These are phyloP conservation scores for Caerostris darwini DNA, from an alignment of 1,140 invertebrate species.

Conservation along the genomic window DNA sequence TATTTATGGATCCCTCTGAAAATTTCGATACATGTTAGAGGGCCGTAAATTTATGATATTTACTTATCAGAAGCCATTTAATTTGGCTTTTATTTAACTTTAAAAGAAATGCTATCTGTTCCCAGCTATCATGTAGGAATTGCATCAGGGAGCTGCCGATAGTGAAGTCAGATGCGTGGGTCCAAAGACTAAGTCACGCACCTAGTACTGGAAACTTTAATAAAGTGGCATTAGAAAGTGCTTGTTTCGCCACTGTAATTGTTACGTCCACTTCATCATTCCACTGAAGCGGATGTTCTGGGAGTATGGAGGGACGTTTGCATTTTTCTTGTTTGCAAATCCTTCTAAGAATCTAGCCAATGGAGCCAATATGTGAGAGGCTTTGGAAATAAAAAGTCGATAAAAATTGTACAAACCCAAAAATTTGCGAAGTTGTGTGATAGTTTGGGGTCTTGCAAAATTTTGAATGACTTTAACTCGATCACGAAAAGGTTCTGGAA, in stretches of 20 bases:
- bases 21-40: no score
- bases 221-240: slow-evolving; percentile 35
- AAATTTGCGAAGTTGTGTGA: neutral
- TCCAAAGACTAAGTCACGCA: slow-evolving; percentile 44
- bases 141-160: slow-evolving; percentile 41
- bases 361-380: neutral
- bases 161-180: neutral
- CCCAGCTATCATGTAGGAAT: slow-evolving; percentile 32
- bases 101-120: slow-evolving; percentile 8
- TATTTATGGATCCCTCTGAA: no score
- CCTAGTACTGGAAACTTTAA: neutral
- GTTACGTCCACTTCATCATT: neutral
- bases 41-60: no score
- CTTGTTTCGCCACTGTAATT: neutral
- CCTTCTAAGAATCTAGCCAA: slow-evolving; percentile 17
- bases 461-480: slow-evolving; percentile 4
- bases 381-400: slow-evolving; percentile 23
- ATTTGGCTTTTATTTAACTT: slow-evolving; percentile 62
- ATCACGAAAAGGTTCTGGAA: neutral
- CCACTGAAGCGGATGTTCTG: neutral
- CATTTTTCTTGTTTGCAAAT: neutral
- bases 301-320: no score
- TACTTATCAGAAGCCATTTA: slow-evolving; percentile 77
- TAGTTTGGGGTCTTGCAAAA: neutral
- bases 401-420: slow-evolving; percentile 46